Conservation (phyloP, 2,113 vertebrate genomes). For the Forbesichthys papilliferus region DNA sequence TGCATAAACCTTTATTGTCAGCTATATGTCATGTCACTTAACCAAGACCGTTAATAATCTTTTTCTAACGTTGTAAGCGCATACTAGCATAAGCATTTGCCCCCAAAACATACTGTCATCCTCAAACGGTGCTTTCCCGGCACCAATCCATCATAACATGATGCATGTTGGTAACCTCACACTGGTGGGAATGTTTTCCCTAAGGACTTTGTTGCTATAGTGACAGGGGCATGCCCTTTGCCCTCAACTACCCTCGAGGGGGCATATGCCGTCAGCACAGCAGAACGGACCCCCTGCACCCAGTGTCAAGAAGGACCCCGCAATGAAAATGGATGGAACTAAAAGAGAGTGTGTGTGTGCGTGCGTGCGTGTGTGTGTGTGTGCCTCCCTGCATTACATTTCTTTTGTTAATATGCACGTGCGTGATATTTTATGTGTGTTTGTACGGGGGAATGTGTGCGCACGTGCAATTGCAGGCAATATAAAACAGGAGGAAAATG, state of each 20-base stretch:
- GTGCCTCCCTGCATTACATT: constrained; percentile 2
- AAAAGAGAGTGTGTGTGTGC: not conserved
- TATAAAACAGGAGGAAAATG: constrained; percentile 45
- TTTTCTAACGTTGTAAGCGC: not conserved
- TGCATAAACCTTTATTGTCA: not conserved
- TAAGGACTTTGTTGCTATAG: constrained; percentile 59
- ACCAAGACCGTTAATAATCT: not conserved
- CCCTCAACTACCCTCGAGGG: constrained; percentile 49
- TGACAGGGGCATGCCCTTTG: constrained; percentile 65
- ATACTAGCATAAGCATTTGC: not conserved
- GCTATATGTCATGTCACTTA: not conserved
- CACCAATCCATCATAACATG: constrained; percentile 15
- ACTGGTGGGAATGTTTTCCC: constrained; percentile 57
- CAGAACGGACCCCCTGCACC: constrained; percentile 27
- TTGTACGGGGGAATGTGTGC: not conserved
- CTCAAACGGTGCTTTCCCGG: constrained; percentile 14
- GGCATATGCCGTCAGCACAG: constrained; percentile 37
- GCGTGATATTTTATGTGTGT: not conserved
- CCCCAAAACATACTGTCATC: not conserved
- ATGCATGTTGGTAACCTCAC: constrained; percentile 34
- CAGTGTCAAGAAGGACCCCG: constrained; percentile 25
- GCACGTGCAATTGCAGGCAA: constrained; percentile 13
- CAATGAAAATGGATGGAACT: constrained; percentile 57
- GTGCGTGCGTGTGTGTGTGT: not conserved
- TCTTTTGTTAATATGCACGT: constrained; percentile 1